These are phyloP conservation scores for Lepetodrilus schrolli DNA, from an alignment of 2,888 invertebrate genomes.

Conservation along the genomic window DNA sequence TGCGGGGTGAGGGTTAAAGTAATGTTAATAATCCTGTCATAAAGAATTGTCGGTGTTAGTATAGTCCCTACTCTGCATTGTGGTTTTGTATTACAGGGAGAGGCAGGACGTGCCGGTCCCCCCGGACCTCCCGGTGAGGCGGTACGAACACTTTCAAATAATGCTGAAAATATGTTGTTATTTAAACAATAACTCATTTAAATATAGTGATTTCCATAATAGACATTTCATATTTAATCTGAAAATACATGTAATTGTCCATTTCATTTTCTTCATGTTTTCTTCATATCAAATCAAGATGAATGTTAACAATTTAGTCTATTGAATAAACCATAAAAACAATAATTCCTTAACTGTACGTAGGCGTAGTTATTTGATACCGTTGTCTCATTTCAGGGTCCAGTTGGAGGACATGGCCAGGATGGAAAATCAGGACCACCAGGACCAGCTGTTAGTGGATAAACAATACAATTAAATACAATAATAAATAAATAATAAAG, in stretches of 20 bases:
- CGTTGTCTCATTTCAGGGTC: slow-evolving; percentile 49
- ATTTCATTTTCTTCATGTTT: no score
- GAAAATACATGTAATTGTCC: not conserved
- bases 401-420: slow-evolving; percentile 58
- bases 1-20: no score
- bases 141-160: not conserved
- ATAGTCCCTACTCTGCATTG: no score
- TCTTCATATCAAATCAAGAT: no score
- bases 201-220: not conserved
- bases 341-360: not conserved
- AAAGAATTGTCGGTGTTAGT: no score
- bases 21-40: no score
- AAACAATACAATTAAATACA: not conserved
- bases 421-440: slow-evolving; percentile 64
- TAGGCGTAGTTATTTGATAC: not conserved
- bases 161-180: not conserved
- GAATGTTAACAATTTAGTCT: no score
- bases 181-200: not conserved
- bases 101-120: slow-evolving; percentile 80
- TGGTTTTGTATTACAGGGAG: slow-evolving; percentile 77
- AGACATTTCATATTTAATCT: not conserved
- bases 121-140: slow-evolving; percentile 75
- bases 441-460: slow-evolving; percentile 63
- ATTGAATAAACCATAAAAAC: not conserved
- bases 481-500: not conserved